phyloP scores from a whole-genome alignment of 2,888 invertebrate species.

The Camponotus fellah region DNA sequence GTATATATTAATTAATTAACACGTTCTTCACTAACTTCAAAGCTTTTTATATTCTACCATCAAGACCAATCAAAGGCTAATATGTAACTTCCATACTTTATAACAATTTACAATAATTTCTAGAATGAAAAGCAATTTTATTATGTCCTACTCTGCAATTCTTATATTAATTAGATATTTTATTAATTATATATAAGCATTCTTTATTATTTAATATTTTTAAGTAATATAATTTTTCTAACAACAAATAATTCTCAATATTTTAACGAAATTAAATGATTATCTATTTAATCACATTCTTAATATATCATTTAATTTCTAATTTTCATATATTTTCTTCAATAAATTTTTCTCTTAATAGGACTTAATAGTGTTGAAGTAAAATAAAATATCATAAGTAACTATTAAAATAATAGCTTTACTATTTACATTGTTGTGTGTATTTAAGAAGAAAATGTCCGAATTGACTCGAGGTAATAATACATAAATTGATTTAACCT shows the following conservation, averaged over 20 bases:
- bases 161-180: background rate
- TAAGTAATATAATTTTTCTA: background rate
- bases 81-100: conserved; percentile 9
- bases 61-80: conserved; percentile 46
- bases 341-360: background rate
- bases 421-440: conserved; percentile 1
- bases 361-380: background rate
- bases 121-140: background rate
- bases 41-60: conserved; percentile 38
- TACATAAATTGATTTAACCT: conserved; percentile 15
- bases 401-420: background rate
- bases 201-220: background rate
- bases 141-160: background rate
- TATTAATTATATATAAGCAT: background rate
- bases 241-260: background rate
- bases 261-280: background rate
- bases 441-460: background rate
- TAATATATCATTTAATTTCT: background rate
- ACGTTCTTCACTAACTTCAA: conserved; percentile 49
- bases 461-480: background rate
- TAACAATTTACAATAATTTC: conserved; percentile 28
- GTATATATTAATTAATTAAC: conserved; percentile 64
- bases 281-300: background rate
- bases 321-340: background rate
- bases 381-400: background rate